Evolutionary conservation across 2,113 vertebrate species (phyloP), one percentile per base, ranked within the genome.

Genomic region (Paraplagusia blochii): DNA sequence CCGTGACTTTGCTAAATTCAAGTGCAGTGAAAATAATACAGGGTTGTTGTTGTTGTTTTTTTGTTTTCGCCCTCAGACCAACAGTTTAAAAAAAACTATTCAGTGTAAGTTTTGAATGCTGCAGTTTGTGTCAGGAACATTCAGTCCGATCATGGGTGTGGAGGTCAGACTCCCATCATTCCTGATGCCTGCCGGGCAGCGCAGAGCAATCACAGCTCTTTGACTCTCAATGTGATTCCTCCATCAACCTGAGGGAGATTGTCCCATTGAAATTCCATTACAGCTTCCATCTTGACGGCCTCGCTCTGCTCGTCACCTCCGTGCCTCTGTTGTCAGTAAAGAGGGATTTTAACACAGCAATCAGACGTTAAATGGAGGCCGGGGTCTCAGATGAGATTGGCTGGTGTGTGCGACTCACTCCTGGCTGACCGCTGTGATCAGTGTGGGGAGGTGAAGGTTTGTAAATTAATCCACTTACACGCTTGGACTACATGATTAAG

Each of bases 261-360:
- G 72, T 73, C 77, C 85, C 85, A 86, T 88, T 87, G 83, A 87
- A 85, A 88, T 82, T 82, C 87, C 85, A 88, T 86, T 80, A 85
- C 71, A 58, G 82, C 72, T 48, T 57, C 73, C 76, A 82, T 87
- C 85, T 74, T 44, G 58, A 63, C 69, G 8, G 69, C 60, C 47
- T 58, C 60, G 11, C 66, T 39, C 56, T 40, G 39, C 59, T 60
- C 66, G 53, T 76, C 72, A 60, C 61, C 69, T 63, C 69, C 11
- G 59, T 39, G 71, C 74, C 35, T 73, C 74, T 78, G 74, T 77
- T 79, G 83, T 84, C 77, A 69, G 81, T 76, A 59, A 79, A 40
- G 22, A 83, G 70, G 70, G 66, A 66, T 70, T 82, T 85, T 79
- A 82, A 85, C 47, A 68, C 76, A 57, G 77, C 76, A 81, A 83